Percentiles rank a stretch among this genome's conserved stretches.
phyloP scores from a whole-genome alignment of 2,888 invertebrate genomes.

The Eucera pruinosa region DNA sequence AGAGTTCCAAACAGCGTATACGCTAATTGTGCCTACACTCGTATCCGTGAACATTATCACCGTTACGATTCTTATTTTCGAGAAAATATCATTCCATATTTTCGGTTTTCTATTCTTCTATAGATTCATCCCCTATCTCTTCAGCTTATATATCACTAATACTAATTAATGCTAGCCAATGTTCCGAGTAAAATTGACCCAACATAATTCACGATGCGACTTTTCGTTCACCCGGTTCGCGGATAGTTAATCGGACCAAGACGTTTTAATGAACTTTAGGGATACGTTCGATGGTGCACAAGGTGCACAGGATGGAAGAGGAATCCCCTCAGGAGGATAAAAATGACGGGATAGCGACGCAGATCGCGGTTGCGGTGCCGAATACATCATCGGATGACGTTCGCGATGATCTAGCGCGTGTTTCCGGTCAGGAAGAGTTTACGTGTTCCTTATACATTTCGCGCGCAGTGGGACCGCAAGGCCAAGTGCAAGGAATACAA shows the following conservation, averaged over 20 bases:
- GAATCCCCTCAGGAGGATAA: constrained; percentile 29
- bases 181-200: too few relatives aligned
- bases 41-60: too few relatives aligned
- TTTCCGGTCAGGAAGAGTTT: constrained; percentile 61
- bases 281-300: constrained; percentile 32
- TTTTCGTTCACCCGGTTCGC: too few relatives aligned
- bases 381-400: constrained; percentile 19
- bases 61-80: too few relatives aligned
- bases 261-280: constrained; percentile 4
- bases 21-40: too few relatives aligned
- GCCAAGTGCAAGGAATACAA: constrained; percentile 64
- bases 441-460: constrained; percentile 79
- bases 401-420: constrained; percentile 8
- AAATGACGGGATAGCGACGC: constrained; percentile 19
- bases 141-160: too few relatives aligned
- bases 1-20: too few relatives aligned
- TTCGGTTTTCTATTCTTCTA: too few relatives aligned
- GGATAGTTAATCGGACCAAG: neutral
- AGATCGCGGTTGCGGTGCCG: constrained; percentile 7
- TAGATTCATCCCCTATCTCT: too few relatives aligned
- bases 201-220: too few relatives aligned
- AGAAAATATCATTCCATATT: too few relatives aligned
- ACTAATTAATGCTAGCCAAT: too few relatives aligned
- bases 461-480: constrained; percentile 70
- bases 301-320: constrained; percentile 70